Evolutionary conservation across 2,888 invertebrate genomes (phyloP), one percentile per base, ranked within the genome.

Genomic region (Omphaloscelis lunosa): DNA sequence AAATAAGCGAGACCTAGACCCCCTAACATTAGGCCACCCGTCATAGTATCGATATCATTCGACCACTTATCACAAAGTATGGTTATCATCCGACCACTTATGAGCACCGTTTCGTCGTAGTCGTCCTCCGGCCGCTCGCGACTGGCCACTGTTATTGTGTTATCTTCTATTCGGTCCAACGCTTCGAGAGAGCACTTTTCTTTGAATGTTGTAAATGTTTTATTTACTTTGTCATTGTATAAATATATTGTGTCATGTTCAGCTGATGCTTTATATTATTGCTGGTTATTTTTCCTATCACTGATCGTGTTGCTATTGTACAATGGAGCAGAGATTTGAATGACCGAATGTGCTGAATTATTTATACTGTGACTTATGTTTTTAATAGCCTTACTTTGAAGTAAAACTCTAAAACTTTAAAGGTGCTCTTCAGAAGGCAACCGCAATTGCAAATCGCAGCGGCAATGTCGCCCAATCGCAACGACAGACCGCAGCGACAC

Each of bases 111-210:
- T 73, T 17, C 9, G 51, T 23, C 15, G 27, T 15, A 34, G 15
- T 20, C 27, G 29, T 20, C 41, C 11, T 20, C 20, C 56, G 34
- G n/a, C n/a, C 39, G 12, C 17, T 15, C 56, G 51, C 20, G 51
- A 15, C 20, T 51, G 12, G 27, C n/a, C 51, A 20, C 51, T 59
- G n/a, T 68, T 68, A 45, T 63, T 39, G 56, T 77, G 61, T 62
- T 81, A 74, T 69, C 12, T 29, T 34, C 9, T 59, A 53, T 85
- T 72, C 48, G 39, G 45, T 62, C 27, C 17, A 63, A 63, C 23
- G 61, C 56, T 53, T 59, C 23, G 17, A 15, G 61, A 79, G 56
- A 63, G 39, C 66, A 61, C 53, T 83, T 77, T 68, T 59, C 39
- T 70, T 15, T 45, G n/a, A 65, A 66, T 34, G 41, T n/a, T 61